Evolutionary conservation across 35 echinoderm and acorn worm species (phyloP), one percentile per base, ranked within the genome.

Genomic region (Ptychodera flava): DNA sequence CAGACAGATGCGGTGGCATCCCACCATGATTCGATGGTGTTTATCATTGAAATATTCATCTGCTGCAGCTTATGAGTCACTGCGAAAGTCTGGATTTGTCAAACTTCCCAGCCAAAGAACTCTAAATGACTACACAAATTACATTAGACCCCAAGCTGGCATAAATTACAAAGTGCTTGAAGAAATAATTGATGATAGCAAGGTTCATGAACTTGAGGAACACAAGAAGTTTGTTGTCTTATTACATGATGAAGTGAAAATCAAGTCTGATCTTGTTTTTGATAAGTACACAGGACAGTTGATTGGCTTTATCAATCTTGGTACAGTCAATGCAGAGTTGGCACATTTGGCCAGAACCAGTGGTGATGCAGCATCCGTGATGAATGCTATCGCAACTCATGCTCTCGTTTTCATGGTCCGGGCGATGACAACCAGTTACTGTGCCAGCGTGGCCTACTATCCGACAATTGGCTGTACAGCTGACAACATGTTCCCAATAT

Each of bases 161-260:
- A 12, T 64, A 6, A 64, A 22, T 64, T 6, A 32, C 30, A 0
- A 89, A 0, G 33, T 77, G 27, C 83, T 93, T 89, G 88, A 93
- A 37, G 87, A 93, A n/a, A 86, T 93, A 45, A 12, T 12, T 22
- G 22, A 22, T 6, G 45, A 64, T 6, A 22, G 6, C 6, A 64
- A 64, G 6, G 6, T 12, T 22, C 6, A 64, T 64, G 45, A 64
- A 6, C 45, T 64, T 64, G 45, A 64, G 22, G 45, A 64, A 22
- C 34, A 81, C 32, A n/a, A 93, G 78, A 80, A 83, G 78, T 81
- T 89, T 77, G 78, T 90, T 1, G 22, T 37, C 30, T 0, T 93
- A 22, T n/a, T 77, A 15, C 86, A 89, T 86, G 88, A 93, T 79
- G 92, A 93, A 31, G 86, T 93, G 22, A 93, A 93, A 35, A 82